Percentiles rank a stretch among this genome's conserved stretches.
These are phyloP conservation scores for Saccopteryx bilineata DNA, from an alignment of 2,113 vertebrate genomes.

Conservation along the genomic window DNA sequence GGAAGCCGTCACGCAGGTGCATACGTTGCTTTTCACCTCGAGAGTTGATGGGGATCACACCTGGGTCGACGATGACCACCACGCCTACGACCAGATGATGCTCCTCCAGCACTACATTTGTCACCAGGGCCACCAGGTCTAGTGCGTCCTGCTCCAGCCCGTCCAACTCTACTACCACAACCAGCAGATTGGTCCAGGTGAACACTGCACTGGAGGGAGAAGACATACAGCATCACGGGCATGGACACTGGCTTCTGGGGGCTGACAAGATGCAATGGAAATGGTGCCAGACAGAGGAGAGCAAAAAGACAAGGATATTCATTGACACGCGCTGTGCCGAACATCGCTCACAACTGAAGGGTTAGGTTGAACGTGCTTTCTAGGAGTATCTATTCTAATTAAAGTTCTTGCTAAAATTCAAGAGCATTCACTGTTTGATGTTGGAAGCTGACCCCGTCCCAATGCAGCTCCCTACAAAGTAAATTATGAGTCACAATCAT, in stretches of 20 bases:
- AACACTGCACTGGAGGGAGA: constrained; percentile 93
- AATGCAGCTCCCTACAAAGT: neutral
- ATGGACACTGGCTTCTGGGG: neutral
- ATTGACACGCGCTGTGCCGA: accelerated
- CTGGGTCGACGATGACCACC: constrained; percentile 97
- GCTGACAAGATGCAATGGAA: neutral
- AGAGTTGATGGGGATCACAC: constrained; percentile 98
- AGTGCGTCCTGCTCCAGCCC: constrained; percentile 97
- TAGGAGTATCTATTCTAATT: neutral
- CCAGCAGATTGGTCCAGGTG: constrained; percentile 98
- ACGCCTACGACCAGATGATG: constrained; percentile 97
- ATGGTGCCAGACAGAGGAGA: accelerated
- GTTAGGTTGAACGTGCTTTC: accelerated
- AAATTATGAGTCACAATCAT: neutral
- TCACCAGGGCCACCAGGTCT: constrained; percentile 96
- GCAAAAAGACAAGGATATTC: accelerated
- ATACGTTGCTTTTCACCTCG: constrained; percentile 98
- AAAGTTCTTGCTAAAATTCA: neutral
- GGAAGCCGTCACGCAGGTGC: constrained; percentile 97
- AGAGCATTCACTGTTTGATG: neutral
- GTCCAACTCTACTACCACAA: constrained; percentile 97
- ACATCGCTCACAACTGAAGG: accelerated
- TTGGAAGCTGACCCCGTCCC: neutral
- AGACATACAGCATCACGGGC: accelerated
- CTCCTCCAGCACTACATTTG: constrained; percentile 96